Conservation (phyloP, 2,797 vertebrate species). For the Chromis chromis region DNA sequence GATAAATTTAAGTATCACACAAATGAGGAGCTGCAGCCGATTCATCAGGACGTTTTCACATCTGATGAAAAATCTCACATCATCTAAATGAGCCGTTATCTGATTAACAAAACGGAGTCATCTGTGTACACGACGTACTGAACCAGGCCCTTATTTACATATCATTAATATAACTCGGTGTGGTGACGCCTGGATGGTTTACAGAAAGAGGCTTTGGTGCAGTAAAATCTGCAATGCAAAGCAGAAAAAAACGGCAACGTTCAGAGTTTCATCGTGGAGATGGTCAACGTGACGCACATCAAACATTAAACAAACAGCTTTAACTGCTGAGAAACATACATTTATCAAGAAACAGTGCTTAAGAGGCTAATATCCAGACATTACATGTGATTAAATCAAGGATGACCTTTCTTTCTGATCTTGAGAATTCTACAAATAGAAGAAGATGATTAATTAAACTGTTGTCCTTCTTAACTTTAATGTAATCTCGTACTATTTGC, state of each 20-base stretch:
- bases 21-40: background rate
- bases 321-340: too few species aligned
- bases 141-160: slow-evolving; percentile 53
- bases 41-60: background rate
- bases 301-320: too few species aligned
- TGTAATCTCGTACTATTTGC: too few species aligned
- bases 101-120: slow-evolving; percentile 32
- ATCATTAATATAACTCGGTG: slow-evolving; percentile 37
- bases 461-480: too few species aligned
- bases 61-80: slow-evolving; percentile 17
- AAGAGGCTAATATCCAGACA: background rate
- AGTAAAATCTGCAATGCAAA: slow-evolving; percentile 68
- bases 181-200: slow-evolving; percentile 20
- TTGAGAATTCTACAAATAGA: too few species aligned
- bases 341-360: too few species aligned
- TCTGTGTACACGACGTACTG: slow-evolving; percentile 28
- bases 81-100: slow-evolving; percentile 13
- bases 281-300: too few species aligned
- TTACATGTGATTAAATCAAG: background rate
- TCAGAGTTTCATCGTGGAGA: slow-evolving; percentile 23
- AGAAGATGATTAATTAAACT: too few species aligned
- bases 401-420: background rate
- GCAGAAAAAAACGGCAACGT: slow-evolving; percentile 31
- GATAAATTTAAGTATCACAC: background rate
- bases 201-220: slow-evolving; percentile 20